Evolutionary conservation across 2,113 vertebrate genomes (phyloP).

Genomic region (Macrotus californicus): DNA sequence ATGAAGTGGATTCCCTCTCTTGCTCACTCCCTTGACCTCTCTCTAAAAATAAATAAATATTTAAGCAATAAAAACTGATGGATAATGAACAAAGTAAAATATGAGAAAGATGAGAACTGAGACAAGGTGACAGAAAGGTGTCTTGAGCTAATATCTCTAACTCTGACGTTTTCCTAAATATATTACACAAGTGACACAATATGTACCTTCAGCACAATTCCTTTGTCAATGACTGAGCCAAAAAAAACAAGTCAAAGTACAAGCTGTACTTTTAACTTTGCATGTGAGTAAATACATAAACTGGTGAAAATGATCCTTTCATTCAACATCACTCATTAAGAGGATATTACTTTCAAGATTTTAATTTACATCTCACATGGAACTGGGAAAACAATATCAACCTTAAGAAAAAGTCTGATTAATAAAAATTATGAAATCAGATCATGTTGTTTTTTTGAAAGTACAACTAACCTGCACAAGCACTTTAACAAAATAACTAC

Average conservation of each 20-base stretch:
- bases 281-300: background rate
- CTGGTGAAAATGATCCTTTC: background rate
- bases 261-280: slow-evolving; percentile 27
- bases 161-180: background rate
- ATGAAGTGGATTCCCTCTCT: too few relatives aligned
- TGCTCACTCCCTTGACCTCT: too few relatives aligned
- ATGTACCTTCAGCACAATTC: background rate
- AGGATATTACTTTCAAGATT: background rate
- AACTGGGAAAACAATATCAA: background rate
- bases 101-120: background rate
- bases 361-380: background rate
- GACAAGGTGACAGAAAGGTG: background rate
- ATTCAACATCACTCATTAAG: background rate
- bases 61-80: background rate
- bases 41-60: too few relatives aligned
- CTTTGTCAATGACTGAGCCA: background rate
- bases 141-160: background rate
- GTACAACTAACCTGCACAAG: background rate
- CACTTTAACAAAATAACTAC: background rate
- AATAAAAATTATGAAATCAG: background rate
- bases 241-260: slow-evolving; percentile 37
- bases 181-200: background rate
- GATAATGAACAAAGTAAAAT: background rate
- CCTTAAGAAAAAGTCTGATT: background rate
- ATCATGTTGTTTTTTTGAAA: background rate